A percentile compares a stretch with the other conserved stretches of the same genome.
phyloP scores from a whole-genome alignment of 2,113 vertebrate genomes.

The Triplophysa dalaica region DNA sequence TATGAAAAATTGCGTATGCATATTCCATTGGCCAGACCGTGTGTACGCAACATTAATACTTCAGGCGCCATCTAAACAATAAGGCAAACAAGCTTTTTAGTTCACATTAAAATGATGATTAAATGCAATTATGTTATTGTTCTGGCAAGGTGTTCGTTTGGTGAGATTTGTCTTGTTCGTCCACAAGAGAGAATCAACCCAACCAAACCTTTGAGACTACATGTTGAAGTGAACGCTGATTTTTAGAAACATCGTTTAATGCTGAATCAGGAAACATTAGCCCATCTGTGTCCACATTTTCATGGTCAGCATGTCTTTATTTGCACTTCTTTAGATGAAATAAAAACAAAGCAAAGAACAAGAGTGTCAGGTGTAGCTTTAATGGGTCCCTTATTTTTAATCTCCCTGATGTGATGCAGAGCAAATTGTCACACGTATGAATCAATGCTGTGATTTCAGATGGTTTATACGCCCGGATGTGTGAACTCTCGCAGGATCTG shows the following conservation, averaged over 20 bases:
- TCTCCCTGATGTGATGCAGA: conserved; percentile 28
- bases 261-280: conserved; percentile 9
- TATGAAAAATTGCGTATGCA: too few relatives aligned
- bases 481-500: not conserved
- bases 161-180: too few relatives aligned
- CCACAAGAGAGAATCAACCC: not conserved
- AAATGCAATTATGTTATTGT: too few relatives aligned
- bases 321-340: not conserved
- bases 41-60: too few relatives aligned
- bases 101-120: too few relatives aligned
- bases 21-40: too few relatives aligned
- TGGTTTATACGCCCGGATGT: conserved; percentile 18
- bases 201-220: not conserved
- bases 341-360: not conserved
- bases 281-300: not conserved
- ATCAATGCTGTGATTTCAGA: conserved; percentile 48
- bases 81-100: too few relatives aligned
- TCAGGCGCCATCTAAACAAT: too few relatives aligned
- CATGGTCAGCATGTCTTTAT: conserved; percentile 9
- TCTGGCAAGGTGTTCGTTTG: too few relatives aligned
- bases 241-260: not conserved
- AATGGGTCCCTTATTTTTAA: not conserved
- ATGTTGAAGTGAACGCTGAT: not conserved
- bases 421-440: conserved; percentile 48
- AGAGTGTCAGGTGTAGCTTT: conserved; percentile 4